A percentile compares a stretch with the other conserved stretches of the same genome.
Conservation (phyloP, 2,888 invertebrate species). For the Ochropacha duplaris region DNA sequence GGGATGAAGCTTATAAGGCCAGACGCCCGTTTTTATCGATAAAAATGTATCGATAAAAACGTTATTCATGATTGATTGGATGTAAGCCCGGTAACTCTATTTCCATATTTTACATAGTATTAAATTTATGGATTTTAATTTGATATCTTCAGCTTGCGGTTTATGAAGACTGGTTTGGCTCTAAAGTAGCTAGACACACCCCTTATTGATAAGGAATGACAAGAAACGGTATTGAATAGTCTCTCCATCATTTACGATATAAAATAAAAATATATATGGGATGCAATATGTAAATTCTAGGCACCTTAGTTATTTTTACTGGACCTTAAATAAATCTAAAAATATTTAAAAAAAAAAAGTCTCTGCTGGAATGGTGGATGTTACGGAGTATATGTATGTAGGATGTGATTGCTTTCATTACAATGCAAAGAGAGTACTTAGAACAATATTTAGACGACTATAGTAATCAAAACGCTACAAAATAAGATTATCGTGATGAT, state of each 20-base stretch:
- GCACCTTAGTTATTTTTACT: too few species aligned
- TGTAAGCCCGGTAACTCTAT: slow-evolving; percentile 10
- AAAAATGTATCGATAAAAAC: slow-evolving; percentile 29
- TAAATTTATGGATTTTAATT: neutral
- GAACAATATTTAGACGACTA: too few species aligned
- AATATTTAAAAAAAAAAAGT: too few species aligned
- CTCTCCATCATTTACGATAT: too few species aligned
- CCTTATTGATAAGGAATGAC: neutral
- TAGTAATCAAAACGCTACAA: too few species aligned
- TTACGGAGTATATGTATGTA: too few species aligned
- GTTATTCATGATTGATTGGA: slow-evolving; percentile 39
- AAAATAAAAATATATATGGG: too few species aligned
- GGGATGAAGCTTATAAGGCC: slow-evolving; percentile 50
- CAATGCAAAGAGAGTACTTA: too few species aligned
- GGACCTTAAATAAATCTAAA: too few species aligned
- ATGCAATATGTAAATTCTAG: too few species aligned
- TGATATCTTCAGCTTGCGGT: neutral
- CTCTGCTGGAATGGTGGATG: too few species aligned
- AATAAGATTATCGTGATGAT: neutral
- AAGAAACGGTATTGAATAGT: neutral
- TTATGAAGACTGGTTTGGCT: neutral
- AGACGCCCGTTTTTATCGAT: slow-evolving; percentile 32
- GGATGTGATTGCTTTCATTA: too few species aligned
- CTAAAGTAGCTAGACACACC: neutral
- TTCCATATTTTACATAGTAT: neutral